Evolutionary conservation across 2,113 vertebrate species (phyloP).

Genomic region (Poeciliopsis occidentalis): DNA sequence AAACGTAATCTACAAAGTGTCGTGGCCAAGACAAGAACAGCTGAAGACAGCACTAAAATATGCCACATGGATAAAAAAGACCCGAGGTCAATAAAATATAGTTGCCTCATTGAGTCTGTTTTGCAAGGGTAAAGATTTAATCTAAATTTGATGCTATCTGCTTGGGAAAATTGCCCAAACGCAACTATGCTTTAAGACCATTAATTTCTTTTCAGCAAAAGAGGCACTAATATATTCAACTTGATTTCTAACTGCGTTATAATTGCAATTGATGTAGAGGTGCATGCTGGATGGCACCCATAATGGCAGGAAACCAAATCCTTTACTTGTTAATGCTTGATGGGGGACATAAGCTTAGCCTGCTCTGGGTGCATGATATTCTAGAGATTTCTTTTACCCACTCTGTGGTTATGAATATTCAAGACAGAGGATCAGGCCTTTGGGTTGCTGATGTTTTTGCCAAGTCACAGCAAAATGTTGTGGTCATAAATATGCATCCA

Average conservation of each 20-base stretch:
- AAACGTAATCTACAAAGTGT: not conserved
- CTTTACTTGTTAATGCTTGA: conserved; percentile 29
- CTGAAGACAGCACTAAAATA: not conserved
- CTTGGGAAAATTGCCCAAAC: conserved; percentile 46
- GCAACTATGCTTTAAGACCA: conserved; percentile 36
- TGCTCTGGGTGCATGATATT: conserved; percentile 26
- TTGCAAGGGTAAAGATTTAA: not conserved
- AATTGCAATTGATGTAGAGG: conserved; percentile 48
- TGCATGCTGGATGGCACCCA: conserved; percentile 37
- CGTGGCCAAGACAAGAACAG: not conserved
- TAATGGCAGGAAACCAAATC: conserved; percentile 51
- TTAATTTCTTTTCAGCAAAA: conserved; percentile 43
- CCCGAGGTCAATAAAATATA: not conserved
- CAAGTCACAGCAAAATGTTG: conserved; percentile 51
- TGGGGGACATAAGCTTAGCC: conserved; percentile 36
- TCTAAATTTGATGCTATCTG: conserved; percentile 24
- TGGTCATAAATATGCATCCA: conserved; percentile 62
- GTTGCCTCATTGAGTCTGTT: not conserved
- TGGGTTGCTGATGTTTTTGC: conserved; percentile 53
- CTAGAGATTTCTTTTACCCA: conserved; percentile 31
- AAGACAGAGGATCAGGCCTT: conserved; percentile 39
- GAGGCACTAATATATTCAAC: conserved; percentile 56
- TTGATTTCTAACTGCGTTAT: conserved; percentile 56
- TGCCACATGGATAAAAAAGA: not conserved
- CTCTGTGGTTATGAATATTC: conserved; percentile 56